Percentiles rank a stretch among this genome's conserved stretches.
Conservation (phyloP, 2,888 invertebrate genomes). For the Colletes collaris region DNA sequence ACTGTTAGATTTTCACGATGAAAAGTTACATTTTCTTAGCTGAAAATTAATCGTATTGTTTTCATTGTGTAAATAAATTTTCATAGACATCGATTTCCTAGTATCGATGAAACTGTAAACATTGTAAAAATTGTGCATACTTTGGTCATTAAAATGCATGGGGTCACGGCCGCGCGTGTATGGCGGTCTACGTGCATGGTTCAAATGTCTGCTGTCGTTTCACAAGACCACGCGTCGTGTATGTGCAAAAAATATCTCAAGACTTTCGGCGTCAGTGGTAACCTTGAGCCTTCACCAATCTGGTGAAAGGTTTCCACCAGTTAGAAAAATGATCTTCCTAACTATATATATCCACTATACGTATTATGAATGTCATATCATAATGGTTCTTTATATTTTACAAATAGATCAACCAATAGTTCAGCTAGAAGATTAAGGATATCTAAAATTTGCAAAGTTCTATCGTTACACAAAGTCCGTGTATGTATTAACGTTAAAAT, state of each 20-base stretch:
- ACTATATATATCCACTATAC: conserved; percentile 5
- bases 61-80: too few species aligned
- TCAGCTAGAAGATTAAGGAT: neutral
- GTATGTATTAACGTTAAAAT: too few species aligned
- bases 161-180: conserved; percentile 56
- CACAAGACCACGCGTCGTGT: conserved; percentile 60
- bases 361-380: conserved; percentile 2
- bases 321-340: conserved; percentile 43
- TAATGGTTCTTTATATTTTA: neutral
- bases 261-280: conserved; percentile 64
- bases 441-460: neutral
- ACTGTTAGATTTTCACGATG: too few species aligned
- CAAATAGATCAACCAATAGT: neutral
- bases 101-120: too few species aligned
- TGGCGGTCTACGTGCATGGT: conserved; percentile 21
- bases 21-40: too few species aligned
- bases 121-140: conserved; percentile 7
- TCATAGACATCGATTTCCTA: too few species aligned
- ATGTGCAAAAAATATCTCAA: conserved; percentile 63
- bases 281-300: conserved; percentile 61
- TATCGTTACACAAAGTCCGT: too few species aligned
- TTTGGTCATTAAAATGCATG: conserved; percentile 34
- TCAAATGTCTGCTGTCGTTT: conserved; percentile 52
- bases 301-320: conserved; percentile 60
- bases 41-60: too few species aligned